Evolutionary conservation across 2,797 vertebrate genomes (phyloP), one percentile per base, ranked within the genome.

Genomic region (Neoniphon sammara): DNA sequence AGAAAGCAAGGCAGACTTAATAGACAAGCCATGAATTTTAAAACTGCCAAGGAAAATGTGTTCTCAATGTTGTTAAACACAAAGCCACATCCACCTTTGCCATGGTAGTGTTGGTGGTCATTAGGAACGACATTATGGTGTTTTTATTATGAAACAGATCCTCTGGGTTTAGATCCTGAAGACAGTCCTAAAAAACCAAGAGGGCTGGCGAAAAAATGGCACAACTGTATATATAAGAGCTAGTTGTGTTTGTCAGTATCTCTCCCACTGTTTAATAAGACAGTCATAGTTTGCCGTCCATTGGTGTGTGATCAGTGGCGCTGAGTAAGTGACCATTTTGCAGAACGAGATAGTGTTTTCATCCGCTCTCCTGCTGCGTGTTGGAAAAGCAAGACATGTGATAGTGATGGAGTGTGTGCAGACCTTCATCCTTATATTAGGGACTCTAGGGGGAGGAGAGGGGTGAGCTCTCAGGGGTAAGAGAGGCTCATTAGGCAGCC

Each of bases 401-500:
- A 91, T 90, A 82, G 90, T 84, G 89, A 92, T 87, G 79, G 88
- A 90, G 89, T 85, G 86, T 89, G 88, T 84, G 90, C 88, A 87
- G 85, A 83, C 87, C 88, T 87, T 90, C 91, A 88, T 89, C 86
- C 86, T 88, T 85, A 89, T 87, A 90, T 90, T 89, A 87, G 85
- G 84, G 84, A 79, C 91, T 86, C 85, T 46, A 66, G 88, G 88
- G 87, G 87, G 87, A 85, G 90, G 74, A 85, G 86, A 53, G 85
- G 90, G 91, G 91, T 87, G 87, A 89, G 85, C 83, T 93, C 91
- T 93, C 92, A 62, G 25, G 90, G 91, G 92, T 91, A 82, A 88
- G 81, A 91, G 88, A 90, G 89, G 90, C 91, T 94, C 93, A 94
- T 94, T 94, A 94, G 90, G 91, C 92, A 93, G 90, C 87, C 90